These are phyloP conservation scores for Otolemur garnettii DNA, from an alignment of 2,113 vertebrate species.

Conservation along the genomic window DNA sequence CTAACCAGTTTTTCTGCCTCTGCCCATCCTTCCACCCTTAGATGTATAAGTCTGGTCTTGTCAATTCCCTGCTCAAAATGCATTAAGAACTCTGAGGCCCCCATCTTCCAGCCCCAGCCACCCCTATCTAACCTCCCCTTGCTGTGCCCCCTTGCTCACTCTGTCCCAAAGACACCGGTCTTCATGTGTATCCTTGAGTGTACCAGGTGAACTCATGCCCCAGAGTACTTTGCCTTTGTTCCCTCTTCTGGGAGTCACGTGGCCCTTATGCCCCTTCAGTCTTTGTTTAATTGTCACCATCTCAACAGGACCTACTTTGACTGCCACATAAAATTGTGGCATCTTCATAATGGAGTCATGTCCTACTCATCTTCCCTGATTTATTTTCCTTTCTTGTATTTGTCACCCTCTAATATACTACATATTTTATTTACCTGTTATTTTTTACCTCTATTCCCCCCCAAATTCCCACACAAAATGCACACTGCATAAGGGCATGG, in stretches of 20 bases:
- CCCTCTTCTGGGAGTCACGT: neutral
- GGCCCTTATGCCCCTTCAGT: neutral
- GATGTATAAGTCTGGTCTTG: neutral
- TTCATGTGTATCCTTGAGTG: fast-evolving
- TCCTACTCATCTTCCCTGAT: neutral
- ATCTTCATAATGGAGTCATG: neutral
- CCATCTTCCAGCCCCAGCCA: too few species aligned
- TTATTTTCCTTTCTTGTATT: neutral
- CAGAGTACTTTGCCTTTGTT: neutral
- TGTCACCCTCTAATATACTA: neutral
- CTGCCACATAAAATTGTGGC: neutral
- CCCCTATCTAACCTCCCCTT: fast-evolving
- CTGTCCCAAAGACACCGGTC: neutral
- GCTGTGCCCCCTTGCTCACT: neutral
- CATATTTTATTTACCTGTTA: neutral
- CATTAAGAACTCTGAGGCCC: neutral
- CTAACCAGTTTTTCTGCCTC: neutral
- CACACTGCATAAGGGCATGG: too few species aligned
- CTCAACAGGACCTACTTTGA: neutral
- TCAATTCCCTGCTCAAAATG: neutral
- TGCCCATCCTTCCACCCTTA: neutral
- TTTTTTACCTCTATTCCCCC: neutral
- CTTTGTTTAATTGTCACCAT: neutral
- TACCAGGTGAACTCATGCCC: too few species aligned
- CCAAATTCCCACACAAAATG: neutral